Percentiles rank a stretch among this genome's conserved stretches.
Evolutionary conservation across 2,113 vertebrate species (phyloP).

Genomic region (Peromyscus maniculatus): DNA sequence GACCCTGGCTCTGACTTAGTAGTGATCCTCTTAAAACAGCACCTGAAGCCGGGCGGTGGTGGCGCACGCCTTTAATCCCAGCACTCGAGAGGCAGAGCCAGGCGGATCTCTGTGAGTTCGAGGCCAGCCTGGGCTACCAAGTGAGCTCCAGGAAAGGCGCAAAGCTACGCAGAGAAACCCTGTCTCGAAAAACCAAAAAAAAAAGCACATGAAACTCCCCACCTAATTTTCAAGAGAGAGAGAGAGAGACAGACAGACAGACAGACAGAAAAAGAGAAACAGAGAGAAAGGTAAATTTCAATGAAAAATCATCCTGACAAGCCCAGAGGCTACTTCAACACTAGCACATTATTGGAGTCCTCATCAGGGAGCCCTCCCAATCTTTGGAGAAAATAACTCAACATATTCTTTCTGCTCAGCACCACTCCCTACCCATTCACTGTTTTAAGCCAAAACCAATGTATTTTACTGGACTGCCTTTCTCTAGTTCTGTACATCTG

Average conservation of each 20-base stretch:
- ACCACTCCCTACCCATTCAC: slow-evolving; percentile 1
- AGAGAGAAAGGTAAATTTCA: slow-evolving; percentile 19
- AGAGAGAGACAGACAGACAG: not conserved
- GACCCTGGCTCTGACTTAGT: slow-evolving; percentile 53
- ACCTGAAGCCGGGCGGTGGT: not conserved
- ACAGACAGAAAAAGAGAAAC: not conserved
- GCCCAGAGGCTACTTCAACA: slow-evolving; percentile 8
- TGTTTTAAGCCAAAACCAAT: slow-evolving; percentile 62
- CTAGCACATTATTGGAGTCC: slow-evolving; percentile 56
- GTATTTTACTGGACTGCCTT: slow-evolving; percentile 44
- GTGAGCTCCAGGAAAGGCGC: too few species aligned
- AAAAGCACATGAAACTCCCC: slow-evolving; percentile 37
- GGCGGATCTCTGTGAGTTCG: too few species aligned
- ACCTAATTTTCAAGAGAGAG: slow-evolving; percentile 41
- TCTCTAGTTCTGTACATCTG: slow-evolving; percentile 12
- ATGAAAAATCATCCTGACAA: slow-evolving; percentile 60
- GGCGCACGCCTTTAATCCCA: too few species aligned
- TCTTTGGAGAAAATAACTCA: slow-evolving; percentile 50
- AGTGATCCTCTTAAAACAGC: slow-evolving; percentile 59
- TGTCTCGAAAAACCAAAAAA: not conserved
- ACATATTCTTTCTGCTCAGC: slow-evolving; percentile 34
- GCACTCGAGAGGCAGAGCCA: too few species aligned
- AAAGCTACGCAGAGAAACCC: too few species aligned
- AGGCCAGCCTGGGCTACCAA: too few species aligned
- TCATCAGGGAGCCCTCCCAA: slow-evolving; percentile 42